Base-by-base conservation (phyloP, 1,140 invertebrate genomes). In the Prorops nasuta region DNA sequence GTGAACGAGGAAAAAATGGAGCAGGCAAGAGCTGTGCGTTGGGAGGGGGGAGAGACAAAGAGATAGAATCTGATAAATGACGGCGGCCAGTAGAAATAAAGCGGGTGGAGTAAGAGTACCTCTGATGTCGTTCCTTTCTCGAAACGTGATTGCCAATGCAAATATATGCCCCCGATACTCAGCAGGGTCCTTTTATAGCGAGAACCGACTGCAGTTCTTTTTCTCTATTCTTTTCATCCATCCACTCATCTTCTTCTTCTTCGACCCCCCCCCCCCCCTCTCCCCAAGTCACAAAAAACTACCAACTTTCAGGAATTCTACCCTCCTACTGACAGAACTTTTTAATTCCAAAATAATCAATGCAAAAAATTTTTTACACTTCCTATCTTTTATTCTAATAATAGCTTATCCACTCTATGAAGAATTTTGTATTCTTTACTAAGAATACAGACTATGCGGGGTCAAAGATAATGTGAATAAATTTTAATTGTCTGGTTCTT, bases 61-160 rank as follows among this genome's bases (percentile, higher is more conserved):
- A 60, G 51, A 63, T 54, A 51, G 50, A 59, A 63, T 60, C 49
- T 61, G 58, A 61, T 61, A 58, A 63, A 60, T 51, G 49, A 58
- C 44, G 44, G 49, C 38, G 54, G 41, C 41, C 32, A 19, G 37
- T 39, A 51, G 18, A 22, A 51, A 59, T 52, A 51, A 51, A 39
- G 52, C 21, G 17, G 46, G 39, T 12, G 34, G 12, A 10, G 22
- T n/a, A n/a, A n/a, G n/a, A n/a, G n/a, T n/a, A n/a, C n/a, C n/a
- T n/a, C n/a, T n/a, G n/a, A n/a, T n/a, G 35, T 44, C 38, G 32
- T 36, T 46, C 16, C 4, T 18, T 28, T 22, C 15, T 28, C 16
- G 31, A 47, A 41, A 57, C 53, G 44, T 47, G 49, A 58, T 62
- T 46, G 48, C 20, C 44, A 22, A 63, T 63, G 60, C 60, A 63